phyloP scores from a whole-genome alignment of 2,113 vertebrate species.

The Vicugna pacos region DNA sequence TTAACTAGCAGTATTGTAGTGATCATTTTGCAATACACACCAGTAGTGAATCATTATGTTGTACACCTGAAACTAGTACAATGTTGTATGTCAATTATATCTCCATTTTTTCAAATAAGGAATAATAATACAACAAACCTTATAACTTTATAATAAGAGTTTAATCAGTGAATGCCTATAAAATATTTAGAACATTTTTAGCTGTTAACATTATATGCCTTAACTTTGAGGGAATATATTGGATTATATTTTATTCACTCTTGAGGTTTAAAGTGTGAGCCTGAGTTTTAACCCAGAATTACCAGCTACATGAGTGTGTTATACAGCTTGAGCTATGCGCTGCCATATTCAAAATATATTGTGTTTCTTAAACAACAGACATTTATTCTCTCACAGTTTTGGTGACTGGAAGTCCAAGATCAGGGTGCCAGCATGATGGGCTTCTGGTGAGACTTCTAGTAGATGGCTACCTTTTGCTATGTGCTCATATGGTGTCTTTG shows the following conservation, averaged over 20 bases:
- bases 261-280: background rate
- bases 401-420: background rate
- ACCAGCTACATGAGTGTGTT: background rate
- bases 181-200: background rate
- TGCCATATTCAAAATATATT: background rate
- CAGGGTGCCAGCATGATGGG: background rate
- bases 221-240: background rate
- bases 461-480: background rate
- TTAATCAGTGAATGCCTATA: background rate
- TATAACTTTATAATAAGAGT: background rate
- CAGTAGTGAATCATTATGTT: background rate
- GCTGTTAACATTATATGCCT: background rate
- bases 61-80: background rate
- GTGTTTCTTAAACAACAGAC: background rate
- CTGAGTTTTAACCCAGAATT: background rate
- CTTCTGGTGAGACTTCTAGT: background rate
- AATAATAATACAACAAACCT: background rate
- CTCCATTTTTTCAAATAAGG: background rate
- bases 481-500: background rate
- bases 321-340: background rate
- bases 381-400: conserved; percentile 6
- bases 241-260: background rate
- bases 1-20: background rate
- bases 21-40: background rate
- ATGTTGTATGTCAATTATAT: background rate